Conservation (phyloP, 2,888 invertebrate genomes). For the Melanostoma scalare region DNA sequence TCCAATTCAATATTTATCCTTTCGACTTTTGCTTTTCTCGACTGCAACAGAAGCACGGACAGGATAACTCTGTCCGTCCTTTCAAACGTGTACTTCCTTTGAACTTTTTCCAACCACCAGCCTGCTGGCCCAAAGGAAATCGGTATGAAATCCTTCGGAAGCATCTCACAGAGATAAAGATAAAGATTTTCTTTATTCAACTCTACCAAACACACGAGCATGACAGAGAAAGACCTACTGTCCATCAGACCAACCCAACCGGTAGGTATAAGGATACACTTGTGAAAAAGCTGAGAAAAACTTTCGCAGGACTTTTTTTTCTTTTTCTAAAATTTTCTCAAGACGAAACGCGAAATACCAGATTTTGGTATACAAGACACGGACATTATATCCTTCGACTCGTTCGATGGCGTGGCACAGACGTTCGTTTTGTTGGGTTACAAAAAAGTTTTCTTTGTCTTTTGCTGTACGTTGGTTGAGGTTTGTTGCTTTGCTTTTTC, state of each 20-base stretch:
- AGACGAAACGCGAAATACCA: conserved; percentile 52
- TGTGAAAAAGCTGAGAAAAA: conserved; percentile 50
- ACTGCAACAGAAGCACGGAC: conserved; percentile 33
- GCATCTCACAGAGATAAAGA: conserved; percentile 48
- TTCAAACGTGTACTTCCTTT: conserved; percentile 57
- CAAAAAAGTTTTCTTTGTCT: conserved; percentile 46
- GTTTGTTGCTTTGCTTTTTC: conserved; percentile 35
- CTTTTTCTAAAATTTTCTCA: conserved; percentile 25
- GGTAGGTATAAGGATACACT: conserved; percentile 5
- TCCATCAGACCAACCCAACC: conserved; percentile 27
- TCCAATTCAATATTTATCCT: conserved; percentile 68
- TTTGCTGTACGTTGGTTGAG: conserved; percentile 36
- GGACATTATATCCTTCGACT: conserved; percentile 43
- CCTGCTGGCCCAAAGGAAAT: conserved; percentile 33
- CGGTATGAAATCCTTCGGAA: conserved; percentile 55
- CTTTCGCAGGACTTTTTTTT: conserved; percentile 49
- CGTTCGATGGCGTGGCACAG: conserved; percentile 31
- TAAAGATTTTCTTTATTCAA: conserved; percentile 26
- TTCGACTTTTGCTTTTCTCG: conserved; percentile 37
- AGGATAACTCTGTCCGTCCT: conserved; percentile 29
- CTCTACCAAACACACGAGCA: conserved; percentile 9
- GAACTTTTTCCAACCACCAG: conserved; percentile 41
- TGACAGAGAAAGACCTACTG: conserved; percentile 28
- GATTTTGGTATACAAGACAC: conserved; percentile 64
- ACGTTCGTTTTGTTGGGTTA: conserved; percentile 40